phyloP scores from a whole-genome alignment of 2,888 invertebrate species.

The Sphaeridia pumilis region DNA sequence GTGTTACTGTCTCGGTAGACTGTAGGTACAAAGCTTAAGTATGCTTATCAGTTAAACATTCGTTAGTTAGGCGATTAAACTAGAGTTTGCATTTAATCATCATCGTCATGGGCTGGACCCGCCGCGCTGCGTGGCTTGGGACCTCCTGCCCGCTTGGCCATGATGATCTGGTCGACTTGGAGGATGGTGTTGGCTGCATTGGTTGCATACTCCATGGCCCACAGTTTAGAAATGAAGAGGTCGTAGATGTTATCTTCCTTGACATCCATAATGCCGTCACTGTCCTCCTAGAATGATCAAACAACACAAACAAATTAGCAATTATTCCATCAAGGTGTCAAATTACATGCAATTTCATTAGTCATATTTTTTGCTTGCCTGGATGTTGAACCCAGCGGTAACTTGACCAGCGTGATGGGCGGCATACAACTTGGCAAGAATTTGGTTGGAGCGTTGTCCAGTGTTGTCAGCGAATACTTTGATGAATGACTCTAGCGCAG shows the following conservation, averaged over 20 bases:
- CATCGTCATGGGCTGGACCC: conserved; percentile 43
- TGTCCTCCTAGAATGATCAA: conserved; percentile 48
- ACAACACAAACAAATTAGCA: background rate
- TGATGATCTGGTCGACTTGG: conserved; percentile 93
- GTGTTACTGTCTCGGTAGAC: too few relatives aligned
- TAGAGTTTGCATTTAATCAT: conserved; percentile 10
- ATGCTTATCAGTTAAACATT: too few relatives aligned
- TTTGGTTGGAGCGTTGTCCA: conserved; percentile 75
- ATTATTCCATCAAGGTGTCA: background rate
- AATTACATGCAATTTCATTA: too few relatives aligned
- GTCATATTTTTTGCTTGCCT: too few relatives aligned
- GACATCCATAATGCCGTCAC: conserved; percentile 59
- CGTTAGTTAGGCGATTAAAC: background rate
- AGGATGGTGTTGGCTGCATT: conserved; percentile 84
- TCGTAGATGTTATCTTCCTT: conserved; percentile 67
- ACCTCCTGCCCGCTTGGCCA: conserved; percentile 94
- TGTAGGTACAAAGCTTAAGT: too few relatives aligned
- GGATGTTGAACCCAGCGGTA: conserved; percentile 75
- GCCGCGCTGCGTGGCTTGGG: conserved; percentile 62
- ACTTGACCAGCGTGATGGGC: conserved; percentile 83
- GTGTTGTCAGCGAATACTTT: conserved; percentile 89
- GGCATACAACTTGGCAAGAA: conserved; percentile 77
- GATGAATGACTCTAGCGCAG: conserved; percentile 79
- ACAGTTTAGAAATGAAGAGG: conserved; percentile 71
- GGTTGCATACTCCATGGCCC: conserved; percentile 92